phyloP scores from a whole-genome alignment of 2,888 invertebrate genomes.

The Fragum fragum region DNA sequence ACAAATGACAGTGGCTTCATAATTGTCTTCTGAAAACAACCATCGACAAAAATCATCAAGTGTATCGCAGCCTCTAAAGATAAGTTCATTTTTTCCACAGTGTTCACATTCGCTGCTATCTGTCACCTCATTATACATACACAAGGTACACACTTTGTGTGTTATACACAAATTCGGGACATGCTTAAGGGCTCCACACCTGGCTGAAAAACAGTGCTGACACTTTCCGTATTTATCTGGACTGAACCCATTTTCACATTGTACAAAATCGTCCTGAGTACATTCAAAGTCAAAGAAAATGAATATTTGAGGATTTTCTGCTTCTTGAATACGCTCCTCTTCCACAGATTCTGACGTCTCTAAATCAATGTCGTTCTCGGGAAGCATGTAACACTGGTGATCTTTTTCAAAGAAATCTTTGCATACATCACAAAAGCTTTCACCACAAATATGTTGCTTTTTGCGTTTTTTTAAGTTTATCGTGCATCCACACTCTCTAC shows the following conservation, averaged over 20 bases:
- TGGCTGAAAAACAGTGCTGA: slow-evolving; percentile 28
- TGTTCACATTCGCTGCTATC: slow-evolving; percentile 5
- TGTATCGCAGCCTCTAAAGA: slow-evolving; percentile 24
- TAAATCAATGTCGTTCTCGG: not conserved
- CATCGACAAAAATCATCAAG: slow-evolving; percentile 30
- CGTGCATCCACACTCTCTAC: slow-evolving; percentile 40
- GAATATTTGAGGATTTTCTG: slow-evolving; percentile 24
- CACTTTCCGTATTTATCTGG: slow-evolving; percentile 27
- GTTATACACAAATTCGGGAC: slow-evolving; percentile 47
- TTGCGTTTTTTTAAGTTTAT: slow-evolving; percentile 28
- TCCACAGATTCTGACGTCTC: slow-evolving; percentile 1
- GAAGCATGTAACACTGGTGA: slow-evolving; percentile 34
- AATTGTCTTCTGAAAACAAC: slow-evolving; percentile 46
- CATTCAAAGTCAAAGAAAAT: slow-evolving; percentile 47
- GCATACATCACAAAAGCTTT: slow-evolving; percentile 23
- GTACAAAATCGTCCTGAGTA: slow-evolving; percentile 35
- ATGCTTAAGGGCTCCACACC: slow-evolving; percentile 43
- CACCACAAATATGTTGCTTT: slow-evolving; percentile 22
- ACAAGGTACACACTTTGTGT: slow-evolving; percentile 43
- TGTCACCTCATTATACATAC: slow-evolving; percentile 32
- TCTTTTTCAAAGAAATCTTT: slow-evolving; percentile 19
- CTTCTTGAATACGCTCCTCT: slow-evolving; percentile 26
- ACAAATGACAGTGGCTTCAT: slow-evolving; percentile 28
- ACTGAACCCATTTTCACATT: slow-evolving; percentile 33
- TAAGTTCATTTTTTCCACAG: slow-evolving; percentile 26